These are phyloP conservation scores for Tauraco erythrolophus DNA, from an alignment of 2,113 vertebrate species.

Conservation along the genomic window DNA sequence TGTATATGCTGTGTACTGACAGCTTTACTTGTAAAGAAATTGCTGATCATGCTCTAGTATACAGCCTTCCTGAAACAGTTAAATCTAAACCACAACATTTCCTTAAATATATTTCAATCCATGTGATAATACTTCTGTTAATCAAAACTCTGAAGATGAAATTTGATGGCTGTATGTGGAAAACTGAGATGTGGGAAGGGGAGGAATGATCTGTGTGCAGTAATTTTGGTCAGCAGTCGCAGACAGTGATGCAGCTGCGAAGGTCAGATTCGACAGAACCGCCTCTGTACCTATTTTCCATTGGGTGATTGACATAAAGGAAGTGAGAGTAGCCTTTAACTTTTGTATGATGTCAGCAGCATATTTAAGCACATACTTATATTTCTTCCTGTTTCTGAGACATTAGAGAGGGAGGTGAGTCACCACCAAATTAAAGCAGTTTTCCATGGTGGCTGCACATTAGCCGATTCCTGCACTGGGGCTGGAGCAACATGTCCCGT, in stretches of 20 bases:
- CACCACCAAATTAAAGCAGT: neutral
- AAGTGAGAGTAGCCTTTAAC: neutral
- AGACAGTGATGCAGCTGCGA: neutral
- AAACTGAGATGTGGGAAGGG: neutral
- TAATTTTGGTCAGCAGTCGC: neutral
- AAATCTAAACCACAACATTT: neutral
- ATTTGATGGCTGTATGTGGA: neutral
- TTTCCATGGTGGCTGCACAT: neutral
- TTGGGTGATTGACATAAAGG: neutral
- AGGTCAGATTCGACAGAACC: neutral
- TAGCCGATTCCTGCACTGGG: neutral
- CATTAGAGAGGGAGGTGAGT: neutral
- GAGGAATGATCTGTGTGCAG: neutral
- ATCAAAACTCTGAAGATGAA: neutral
- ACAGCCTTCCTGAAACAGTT: neutral
- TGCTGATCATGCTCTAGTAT: neutral
- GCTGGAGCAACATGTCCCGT: accelerated
- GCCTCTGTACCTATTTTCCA: neutral
- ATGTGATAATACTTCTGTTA: neutral
- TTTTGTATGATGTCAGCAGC: neutral
- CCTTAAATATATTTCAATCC: neutral
- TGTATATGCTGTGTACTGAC: neutral
- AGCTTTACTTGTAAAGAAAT: neutral
- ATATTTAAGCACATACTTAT: neutral
- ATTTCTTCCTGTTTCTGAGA: neutral